Conservation (phyloP, 2,113 vertebrate genomes). For the Rhea americana region DNA sequence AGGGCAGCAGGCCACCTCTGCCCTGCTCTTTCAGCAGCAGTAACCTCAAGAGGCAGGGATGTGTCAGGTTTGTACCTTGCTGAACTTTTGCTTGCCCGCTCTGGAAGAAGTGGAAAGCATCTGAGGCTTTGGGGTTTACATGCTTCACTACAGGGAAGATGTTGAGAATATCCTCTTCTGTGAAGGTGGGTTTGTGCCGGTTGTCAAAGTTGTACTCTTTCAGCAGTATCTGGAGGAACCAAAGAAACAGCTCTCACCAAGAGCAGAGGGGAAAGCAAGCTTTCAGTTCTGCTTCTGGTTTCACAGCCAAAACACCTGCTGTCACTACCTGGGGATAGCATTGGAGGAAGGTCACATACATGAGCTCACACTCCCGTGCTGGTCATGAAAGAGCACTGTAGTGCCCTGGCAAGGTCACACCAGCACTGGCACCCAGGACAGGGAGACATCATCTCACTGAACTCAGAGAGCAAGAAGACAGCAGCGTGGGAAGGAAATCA, state of each 20-base stretch:
- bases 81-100: conserved; percentile 98
- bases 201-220: conserved; percentile 97
- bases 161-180: conserved; percentile 97
- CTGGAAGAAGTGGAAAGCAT: conserved; percentile 99
- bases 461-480: background rate
- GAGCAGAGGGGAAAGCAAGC: background rate
- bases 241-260: background rate
- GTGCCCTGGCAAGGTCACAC: fast-evolving
- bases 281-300: background rate
- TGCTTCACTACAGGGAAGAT: conserved; percentile 99
- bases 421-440: background rate
- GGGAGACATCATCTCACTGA: background rate
- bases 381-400: fast-evolving
- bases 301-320: background rate
- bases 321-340: background rate
- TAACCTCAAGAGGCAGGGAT: background rate
- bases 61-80: conserved; percentile 80
- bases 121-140: conserved; percentile 96
- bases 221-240: conserved; percentile 85
- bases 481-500: background rate
- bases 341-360: fast-evolving
- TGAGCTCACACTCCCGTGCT: background rate
- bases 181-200: conserved; percentile 95
- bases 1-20: fast-evolving
- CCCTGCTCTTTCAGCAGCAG: background rate